Evolutionary conservation across 2,797 vertebrate genomes (phyloP).

Genomic region (Babyrousa celebensis): DNA sequence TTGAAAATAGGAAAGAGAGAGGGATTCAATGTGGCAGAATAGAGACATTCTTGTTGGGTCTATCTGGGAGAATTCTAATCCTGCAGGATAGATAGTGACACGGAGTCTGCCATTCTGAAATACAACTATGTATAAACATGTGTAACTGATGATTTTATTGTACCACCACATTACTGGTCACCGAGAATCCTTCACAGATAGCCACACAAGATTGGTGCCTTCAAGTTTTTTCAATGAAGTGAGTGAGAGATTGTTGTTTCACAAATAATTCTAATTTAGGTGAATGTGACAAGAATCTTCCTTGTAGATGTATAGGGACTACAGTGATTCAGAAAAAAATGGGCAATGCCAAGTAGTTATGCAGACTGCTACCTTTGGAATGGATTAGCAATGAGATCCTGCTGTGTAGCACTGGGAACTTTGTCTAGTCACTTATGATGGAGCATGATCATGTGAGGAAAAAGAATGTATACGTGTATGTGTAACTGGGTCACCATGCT

Average conservation of each 20-base stretch:
- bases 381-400: no score
- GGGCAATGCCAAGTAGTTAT: no score
- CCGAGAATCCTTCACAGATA: neutral
- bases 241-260: neutral
- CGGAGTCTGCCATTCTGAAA: neutral
- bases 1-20: neutral
- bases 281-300: neutral
- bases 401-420: no score
- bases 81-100: neutral
- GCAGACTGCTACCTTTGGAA: no score
- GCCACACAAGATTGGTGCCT: neutral
- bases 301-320: no score
- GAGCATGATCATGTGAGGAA: no score
- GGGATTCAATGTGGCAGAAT: neutral
- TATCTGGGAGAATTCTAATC: neutral
- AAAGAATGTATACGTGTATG: no score
- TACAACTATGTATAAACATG: neutral
- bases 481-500: no score
- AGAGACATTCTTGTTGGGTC: neutral
- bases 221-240: neutral
- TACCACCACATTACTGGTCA: neutral
- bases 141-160: neutral
- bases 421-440: no score
- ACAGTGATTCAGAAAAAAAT: neutral
- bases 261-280: slow-evolving; percentile 40